Conservation (phyloP, 1,140 invertebrate species). For the Pogonomyrmex californicus region DNA sequence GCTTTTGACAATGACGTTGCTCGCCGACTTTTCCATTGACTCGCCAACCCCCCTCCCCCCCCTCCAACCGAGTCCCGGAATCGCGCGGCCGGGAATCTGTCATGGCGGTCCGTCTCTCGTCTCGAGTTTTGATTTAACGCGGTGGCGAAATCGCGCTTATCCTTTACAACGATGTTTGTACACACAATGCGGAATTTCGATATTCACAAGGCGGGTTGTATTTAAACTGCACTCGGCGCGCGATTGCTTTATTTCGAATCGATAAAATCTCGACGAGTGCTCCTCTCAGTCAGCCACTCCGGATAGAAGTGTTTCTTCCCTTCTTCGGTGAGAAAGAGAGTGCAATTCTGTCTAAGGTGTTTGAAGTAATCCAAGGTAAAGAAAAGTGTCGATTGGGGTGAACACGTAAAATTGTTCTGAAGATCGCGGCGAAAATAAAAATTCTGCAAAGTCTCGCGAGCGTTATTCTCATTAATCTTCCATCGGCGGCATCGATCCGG, state of each 20-base stretch:
- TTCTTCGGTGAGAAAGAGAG: neutral
- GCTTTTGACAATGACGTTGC: conserved; percentile 61
- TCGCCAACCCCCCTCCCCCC: neutral
- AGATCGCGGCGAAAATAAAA: neutral
- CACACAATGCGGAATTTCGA: conserved; percentile 12
- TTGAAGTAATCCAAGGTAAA: neutral
- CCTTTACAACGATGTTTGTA: neutral
- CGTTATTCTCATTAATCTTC: neutral
- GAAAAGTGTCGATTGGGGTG: neutral
- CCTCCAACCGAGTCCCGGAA: neutral
- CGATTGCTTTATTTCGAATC: conserved; percentile 50
- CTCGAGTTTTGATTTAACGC: conserved; percentile 10
- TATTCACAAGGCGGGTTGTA: conserved; percentile 29
- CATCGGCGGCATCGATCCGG: neutral
- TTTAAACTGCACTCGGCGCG: conserved; percentile 46
- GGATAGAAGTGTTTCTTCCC: conserved; percentile 37
- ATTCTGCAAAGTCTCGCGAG: neutral
- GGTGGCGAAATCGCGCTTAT: neutral
- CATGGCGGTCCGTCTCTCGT: neutral
- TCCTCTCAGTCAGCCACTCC: conserved; percentile 10
- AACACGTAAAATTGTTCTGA: neutral
- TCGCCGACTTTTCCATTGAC: conserved; percentile 35
- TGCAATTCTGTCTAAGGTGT: neutral
- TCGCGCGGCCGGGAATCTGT: conserved; percentile 6
- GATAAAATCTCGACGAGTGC: conserved; percentile 42